Conservation (phyloP, 2,113 vertebrate species). For the Entosphenus tridentatus region DNA sequence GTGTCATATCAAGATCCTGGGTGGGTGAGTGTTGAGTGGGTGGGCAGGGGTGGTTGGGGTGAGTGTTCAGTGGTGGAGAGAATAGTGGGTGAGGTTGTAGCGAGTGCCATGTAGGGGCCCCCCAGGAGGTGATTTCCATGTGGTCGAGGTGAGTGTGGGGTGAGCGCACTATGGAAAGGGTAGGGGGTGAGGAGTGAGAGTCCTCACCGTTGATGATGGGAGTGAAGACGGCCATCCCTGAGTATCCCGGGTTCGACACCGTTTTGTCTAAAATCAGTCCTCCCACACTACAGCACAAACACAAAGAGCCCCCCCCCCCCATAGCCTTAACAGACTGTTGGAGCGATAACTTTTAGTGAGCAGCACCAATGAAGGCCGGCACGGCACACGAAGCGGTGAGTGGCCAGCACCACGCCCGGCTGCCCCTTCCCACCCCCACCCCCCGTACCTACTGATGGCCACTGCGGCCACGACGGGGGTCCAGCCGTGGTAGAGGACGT, state of each 20-base stretch:
- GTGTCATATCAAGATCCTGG: no score
- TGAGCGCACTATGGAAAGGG: no score
- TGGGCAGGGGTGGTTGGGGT: no score
- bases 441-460: constrained; percentile 65
- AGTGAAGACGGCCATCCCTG: constrained; percentile 63
- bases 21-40: no score
- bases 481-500: constrained; percentile 65
- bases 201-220: constrained; percentile 64
- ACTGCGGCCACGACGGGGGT: constrained; percentile 76
- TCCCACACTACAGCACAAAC: constrained; percentile 37
- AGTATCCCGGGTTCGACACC: constrained; percentile 37
- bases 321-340: not conserved
- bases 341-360: not conserved
- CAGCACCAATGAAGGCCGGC: not conserved
- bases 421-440: not conserved
- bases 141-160: no score
- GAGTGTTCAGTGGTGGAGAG: no score
- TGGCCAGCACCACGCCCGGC: not conserved
- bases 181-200: not conserved
- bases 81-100: no score
- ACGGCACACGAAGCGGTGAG: not conserved
- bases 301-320: not conserved
- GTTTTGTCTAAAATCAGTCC: constrained; percentile 69
- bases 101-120: no score
- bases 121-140: no score